Percentiles rank a stretch among this genome's conserved stretches.
Evolutionary conservation across 2,888 invertebrate species (phyloP).

Genomic region (Agrotis segetum): DNA sequence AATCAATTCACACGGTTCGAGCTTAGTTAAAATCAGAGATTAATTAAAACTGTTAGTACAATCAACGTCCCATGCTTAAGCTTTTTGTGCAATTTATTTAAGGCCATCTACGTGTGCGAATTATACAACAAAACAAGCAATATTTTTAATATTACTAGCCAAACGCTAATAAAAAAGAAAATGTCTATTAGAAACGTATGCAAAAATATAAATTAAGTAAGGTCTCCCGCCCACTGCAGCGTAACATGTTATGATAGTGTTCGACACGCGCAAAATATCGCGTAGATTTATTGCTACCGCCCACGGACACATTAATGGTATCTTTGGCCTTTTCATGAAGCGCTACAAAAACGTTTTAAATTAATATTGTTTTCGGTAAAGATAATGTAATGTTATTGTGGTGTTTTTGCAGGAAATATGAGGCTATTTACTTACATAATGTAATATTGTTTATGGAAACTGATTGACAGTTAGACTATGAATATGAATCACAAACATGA

Average conservation of each 20-base stretch:
- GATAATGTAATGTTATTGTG: not conserved
- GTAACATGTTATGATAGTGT: conserved; percentile 33
- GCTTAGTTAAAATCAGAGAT: not conserved
- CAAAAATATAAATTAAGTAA: conserved; percentile 34
- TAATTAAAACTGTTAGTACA: conserved; percentile 34
- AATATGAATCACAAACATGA: no score
- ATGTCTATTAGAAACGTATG: not conserved
- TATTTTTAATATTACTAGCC: not conserved
- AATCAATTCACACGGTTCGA: conserved; percentile 24
- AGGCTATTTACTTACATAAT: no score
- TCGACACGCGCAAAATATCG: conserved; percentile 53
- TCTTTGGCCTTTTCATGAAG: conserved; percentile 44
- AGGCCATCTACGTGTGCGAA: not conserved
- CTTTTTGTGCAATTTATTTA: conserved; percentile 25
- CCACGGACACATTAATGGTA: conserved; percentile 50
- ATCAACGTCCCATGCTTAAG: conserved; percentile 49
- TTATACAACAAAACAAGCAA: not conserved
- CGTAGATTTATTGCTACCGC: conserved; percentile 51
- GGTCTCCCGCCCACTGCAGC: conserved; percentile 37
- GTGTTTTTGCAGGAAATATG: not conserved
- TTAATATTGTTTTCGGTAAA: not conserved
- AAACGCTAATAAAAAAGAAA: not conserved
- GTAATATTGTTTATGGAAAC: no score
- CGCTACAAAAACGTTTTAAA: conserved; percentile 19
- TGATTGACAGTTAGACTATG: not conserved